phyloP scores from a whole-genome alignment of 2,113 vertebrate species.

The Clupea harengus region DNA sequence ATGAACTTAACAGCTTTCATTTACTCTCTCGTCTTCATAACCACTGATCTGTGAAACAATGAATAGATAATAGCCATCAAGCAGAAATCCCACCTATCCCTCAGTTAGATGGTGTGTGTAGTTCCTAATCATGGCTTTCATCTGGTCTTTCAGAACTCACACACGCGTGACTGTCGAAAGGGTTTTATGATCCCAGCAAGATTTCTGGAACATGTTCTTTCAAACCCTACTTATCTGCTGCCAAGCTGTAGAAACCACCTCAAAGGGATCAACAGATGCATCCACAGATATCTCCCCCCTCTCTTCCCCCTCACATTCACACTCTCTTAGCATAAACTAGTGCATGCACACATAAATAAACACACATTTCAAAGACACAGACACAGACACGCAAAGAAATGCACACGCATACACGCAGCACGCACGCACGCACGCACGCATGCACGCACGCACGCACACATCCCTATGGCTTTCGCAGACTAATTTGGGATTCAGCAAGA shows the following conservation, averaged over 20 bases:
- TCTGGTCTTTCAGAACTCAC: not conserved
- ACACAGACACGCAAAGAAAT: not conserved
- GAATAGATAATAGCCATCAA: not conserved
- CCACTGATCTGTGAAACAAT: not conserved
- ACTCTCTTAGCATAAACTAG: not conserved
- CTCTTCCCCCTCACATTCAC: not conserved
- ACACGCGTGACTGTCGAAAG: not conserved
- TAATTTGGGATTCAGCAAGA: not conserved
- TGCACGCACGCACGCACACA: not conserved
- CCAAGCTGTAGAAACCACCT: not conserved
- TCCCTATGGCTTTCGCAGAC: not conserved
- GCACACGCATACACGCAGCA: not conserved
- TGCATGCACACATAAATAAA: not conserved
- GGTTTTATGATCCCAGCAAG: not conserved
- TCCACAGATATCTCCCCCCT: not conserved
- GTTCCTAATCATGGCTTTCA: not conserved
- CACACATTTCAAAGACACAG: not conserved
- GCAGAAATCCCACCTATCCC: not conserved
- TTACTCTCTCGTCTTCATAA: not conserved
- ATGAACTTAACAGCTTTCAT: slow-evolving; percentile 1
- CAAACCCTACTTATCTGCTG: not conserved
- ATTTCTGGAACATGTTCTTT: not conserved
- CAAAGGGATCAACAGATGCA: slow-evolving; percentile 6
- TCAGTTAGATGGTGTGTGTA: not conserved
- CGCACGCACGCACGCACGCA: not conserved